These are phyloP conservation scores for Gymnorhina tibicen DNA, from an alignment of 2,113 vertebrate genomes.

Conservation along the genomic window DNA sequence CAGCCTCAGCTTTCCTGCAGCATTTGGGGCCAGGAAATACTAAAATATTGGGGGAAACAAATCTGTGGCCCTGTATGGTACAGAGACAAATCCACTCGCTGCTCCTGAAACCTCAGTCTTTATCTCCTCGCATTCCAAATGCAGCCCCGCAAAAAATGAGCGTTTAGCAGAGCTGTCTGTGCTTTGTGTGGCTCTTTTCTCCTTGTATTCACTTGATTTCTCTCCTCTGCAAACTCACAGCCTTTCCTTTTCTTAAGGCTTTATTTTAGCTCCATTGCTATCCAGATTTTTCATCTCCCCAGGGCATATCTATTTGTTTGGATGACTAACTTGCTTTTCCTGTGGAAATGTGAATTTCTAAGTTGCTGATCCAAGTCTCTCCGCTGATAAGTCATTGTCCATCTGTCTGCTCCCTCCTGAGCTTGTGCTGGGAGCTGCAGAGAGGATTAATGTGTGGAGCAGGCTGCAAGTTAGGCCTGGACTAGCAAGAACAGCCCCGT, in stretches of 20 bases:
- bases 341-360: neutral
- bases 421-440: neutral
- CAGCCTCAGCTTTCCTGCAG: neutral
- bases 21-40: neutral
- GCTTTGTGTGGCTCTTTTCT: neutral
- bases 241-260: neutral
- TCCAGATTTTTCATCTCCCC: constrained; percentile 1
- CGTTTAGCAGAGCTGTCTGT: neutral
- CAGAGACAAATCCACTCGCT: rapidly evolving
- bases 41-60: neutral
- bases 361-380: constrained; percentile 6
- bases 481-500: neutral
- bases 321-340: constrained; percentile 22
- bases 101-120: neutral
- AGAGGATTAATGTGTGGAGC: neutral
- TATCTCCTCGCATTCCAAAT: neutral
- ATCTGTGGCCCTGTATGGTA: rapidly evolving
- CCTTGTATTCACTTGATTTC: neutral
- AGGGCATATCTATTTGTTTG: neutral
- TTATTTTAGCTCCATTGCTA: neutral
- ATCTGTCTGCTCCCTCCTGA: constrained; percentile 13
- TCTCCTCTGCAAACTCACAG: neutral
- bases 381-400: neutral
- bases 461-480: neutral
- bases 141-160: neutral